phyloP scores from a whole-genome alignment of 2,888 invertebrate species.

The Marasmarcha lunaedactyla region DNA sequence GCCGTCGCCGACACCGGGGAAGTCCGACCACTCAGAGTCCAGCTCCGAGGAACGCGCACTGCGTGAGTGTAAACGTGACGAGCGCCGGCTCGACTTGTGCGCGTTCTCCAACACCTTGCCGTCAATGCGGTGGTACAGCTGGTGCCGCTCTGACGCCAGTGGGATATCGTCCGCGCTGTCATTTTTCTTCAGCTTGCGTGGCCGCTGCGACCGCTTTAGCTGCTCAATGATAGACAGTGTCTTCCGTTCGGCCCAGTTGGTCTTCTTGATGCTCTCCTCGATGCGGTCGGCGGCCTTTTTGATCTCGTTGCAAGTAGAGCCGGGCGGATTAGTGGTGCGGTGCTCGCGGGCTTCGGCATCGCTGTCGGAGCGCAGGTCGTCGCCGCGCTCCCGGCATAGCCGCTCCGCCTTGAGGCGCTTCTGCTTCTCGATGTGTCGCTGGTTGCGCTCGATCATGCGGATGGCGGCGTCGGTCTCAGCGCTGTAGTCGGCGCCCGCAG shows the following conservation, averaged over 20 bases:
- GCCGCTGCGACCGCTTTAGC: conserved; percentile 51
- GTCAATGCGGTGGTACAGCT: conserved; percentile 56
- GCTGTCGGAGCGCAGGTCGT: conserved; percentile 53
- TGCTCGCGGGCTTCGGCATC: conserved; percentile 41
- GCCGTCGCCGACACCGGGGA: conserved; percentile 50
- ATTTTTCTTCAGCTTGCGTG: conserved; percentile 49
- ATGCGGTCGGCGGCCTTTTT: conserved; percentile 51
- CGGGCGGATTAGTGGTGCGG: conserved; percentile 21
- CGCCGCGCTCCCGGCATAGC: conserved; percentile 40
- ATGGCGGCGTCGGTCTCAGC: conserved; percentile 71
- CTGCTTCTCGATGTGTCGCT: conserved; percentile 69
- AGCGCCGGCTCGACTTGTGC: conserved; percentile 61
- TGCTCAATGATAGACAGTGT: conserved; percentile 60
- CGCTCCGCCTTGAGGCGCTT: conserved; percentile 50
- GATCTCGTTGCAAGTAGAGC: conserved; percentile 35
- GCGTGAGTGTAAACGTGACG: conserved; percentile 61
- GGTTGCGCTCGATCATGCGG: conserved; percentile 72
- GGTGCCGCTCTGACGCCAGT: conserved; percentile 54
- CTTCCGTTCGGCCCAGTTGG: conserved; percentile 61
- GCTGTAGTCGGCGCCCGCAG: conserved; percentile 61
- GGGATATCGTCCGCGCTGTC: conserved; percentile 60
- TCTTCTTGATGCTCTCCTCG: conserved; percentile 61
- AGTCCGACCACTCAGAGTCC: conserved; percentile 78
- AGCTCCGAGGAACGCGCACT: conserved; percentile 82
- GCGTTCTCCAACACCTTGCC: conserved; percentile 66